Evolutionary conservation across 2,888 invertebrate genomes (phyloP).

Genomic region (Drosophila suboccidentalis): DNA sequence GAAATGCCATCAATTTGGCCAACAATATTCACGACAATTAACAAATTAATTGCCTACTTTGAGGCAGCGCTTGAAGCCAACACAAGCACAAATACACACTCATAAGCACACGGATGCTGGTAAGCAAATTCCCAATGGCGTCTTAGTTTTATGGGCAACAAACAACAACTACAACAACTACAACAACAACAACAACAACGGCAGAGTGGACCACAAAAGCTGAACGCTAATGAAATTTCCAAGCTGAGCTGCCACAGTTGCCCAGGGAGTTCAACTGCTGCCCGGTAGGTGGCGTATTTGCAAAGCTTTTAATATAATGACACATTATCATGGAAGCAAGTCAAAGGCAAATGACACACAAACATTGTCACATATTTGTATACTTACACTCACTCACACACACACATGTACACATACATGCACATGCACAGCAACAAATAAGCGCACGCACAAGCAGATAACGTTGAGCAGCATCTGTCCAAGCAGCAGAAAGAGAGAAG

Average conservation of each 20-base stretch:
- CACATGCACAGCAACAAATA: slow-evolving; percentile 27
- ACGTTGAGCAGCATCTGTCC: slow-evolving; percentile 20
- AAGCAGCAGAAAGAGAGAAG: slow-evolving; percentile 1
- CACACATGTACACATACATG: slow-evolving; percentile 10
- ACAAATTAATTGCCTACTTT: slow-evolving; percentile 78
- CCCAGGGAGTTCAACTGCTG: slow-evolving; percentile 58
- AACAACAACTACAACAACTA: slow-evolving; percentile 35
- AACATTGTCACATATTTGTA: slow-evolving; percentile 11
- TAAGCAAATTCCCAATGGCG: slow-evolving; percentile 68
- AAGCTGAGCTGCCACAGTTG: slow-evolving; percentile 43
- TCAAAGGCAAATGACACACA: slow-evolving; percentile 57
- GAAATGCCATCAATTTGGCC: slow-evolving; percentile 69
- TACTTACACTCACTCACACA: slow-evolving; percentile 10
- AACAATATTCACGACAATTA: slow-evolving; percentile 72
- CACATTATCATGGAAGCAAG: slow-evolving; percentile 73
- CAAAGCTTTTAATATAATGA: slow-evolving; percentile 83
- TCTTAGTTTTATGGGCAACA: slow-evolving; percentile 71
- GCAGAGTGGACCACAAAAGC: slow-evolving; percentile 44
- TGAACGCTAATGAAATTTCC: slow-evolving; percentile 74
- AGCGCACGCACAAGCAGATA: slow-evolving; percentile 54
- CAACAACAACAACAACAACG: slow-evolving; percentile 24
- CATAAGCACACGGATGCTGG: slow-evolving; percentile 16
- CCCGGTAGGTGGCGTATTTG: slow-evolving; percentile 74
- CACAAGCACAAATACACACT: slow-evolving; percentile 19
- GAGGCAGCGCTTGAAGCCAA: slow-evolving; percentile 59